A percentile compares a stretch with the other conserved stretches of the same genome.
Evolutionary conservation across 53 echinoderm and acorn worm species (phyloP).

Genomic region (Luidia sarsii): DNA sequence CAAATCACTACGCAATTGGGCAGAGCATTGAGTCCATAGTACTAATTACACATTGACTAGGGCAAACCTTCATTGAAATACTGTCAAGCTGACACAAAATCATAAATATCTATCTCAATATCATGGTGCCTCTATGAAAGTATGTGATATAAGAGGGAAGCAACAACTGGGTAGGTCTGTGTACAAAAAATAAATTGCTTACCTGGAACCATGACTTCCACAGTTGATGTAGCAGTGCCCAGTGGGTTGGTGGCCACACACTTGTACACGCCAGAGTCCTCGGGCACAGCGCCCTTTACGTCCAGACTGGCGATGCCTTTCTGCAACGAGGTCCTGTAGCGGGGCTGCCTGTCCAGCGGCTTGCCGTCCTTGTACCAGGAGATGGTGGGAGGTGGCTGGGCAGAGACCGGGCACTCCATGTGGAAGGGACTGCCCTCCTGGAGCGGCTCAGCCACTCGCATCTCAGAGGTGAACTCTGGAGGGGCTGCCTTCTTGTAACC

Average conservation of each 20-base stretch:
- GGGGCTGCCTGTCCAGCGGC: slow-evolving; percentile 57
- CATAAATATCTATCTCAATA: too few species aligned
- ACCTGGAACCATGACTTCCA: slow-evolving; percentile 87
- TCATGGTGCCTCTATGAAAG: too few species aligned
- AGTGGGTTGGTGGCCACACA: slow-evolving; percentile 83
- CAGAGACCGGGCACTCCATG: slow-evolving; percentile 59
- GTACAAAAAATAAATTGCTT: not conserved
- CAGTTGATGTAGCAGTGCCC: slow-evolving; percentile 72
- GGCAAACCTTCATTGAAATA: too few species aligned
- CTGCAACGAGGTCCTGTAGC: slow-evolving; percentile 36
- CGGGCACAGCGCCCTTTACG: slow-evolving; percentile 70
- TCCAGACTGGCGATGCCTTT: slow-evolving; percentile 59
- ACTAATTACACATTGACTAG: too few species aligned
- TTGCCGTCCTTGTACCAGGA: slow-evolving; percentile 74
- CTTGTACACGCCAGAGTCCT: slow-evolving; percentile 81
- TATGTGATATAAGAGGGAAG: not conserved
- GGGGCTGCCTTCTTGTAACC: slow-evolving; percentile 28
- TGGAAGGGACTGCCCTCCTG: slow-evolving; percentile 51
- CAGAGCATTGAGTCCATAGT: too few species aligned
- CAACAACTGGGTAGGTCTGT: too few species aligned
- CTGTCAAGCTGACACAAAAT: too few species aligned
- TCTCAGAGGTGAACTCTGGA: slow-evolving; percentile 47
- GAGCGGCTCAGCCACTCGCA: slow-evolving; percentile 44
- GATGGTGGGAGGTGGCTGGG: slow-evolving; percentile 64
- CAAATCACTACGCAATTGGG: too few species aligned